Conservation (phyloP, 1,140 invertebrate genomes). For the Asobara japonica region DNA sequence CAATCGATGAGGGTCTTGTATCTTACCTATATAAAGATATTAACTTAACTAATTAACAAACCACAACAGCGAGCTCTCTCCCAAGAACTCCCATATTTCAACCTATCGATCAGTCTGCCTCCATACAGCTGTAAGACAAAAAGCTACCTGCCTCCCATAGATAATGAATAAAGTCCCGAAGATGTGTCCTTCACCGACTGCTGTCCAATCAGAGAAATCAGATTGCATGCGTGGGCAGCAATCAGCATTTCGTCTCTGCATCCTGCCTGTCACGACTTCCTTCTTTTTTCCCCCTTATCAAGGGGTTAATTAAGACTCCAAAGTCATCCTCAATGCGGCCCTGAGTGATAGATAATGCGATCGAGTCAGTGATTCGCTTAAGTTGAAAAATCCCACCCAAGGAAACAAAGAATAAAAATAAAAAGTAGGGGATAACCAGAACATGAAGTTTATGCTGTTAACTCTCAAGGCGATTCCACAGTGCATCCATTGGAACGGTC, state of each 20-base stretch:
- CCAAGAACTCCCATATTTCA: too few species aligned
- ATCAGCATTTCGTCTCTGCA: not conserved
- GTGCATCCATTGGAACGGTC: slow-evolving; percentile 29
- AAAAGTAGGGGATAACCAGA: not conserved
- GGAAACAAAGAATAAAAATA: not conserved
- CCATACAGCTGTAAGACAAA: too few species aligned
- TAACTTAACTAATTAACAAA: too few species aligned
- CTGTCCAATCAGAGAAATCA: not conserved
- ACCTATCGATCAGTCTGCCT: too few species aligned
- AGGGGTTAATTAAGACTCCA: not conserved
- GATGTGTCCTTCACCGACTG: not conserved
- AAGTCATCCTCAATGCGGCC: not conserved
- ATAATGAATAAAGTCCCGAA: too few species aligned
- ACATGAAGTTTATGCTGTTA: slow-evolving; percentile 13
- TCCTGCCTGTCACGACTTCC: not conserved
- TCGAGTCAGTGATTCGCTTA: not conserved
- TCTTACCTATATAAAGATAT: too few species aligned
- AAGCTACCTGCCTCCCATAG: too few species aligned
- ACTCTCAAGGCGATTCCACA: slow-evolving; percentile 28
- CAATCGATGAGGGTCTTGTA: too few species aligned
- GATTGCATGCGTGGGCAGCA: not conserved
- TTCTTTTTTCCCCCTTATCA: not conserved
- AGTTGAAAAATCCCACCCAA: not conserved
- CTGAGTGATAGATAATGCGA: not conserved
- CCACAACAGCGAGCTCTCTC: too few species aligned